These are phyloP conservation scores for Taxidea taxus DNA, from an alignment of 2,113 vertebrate genomes.

Conservation along the genomic window DNA sequence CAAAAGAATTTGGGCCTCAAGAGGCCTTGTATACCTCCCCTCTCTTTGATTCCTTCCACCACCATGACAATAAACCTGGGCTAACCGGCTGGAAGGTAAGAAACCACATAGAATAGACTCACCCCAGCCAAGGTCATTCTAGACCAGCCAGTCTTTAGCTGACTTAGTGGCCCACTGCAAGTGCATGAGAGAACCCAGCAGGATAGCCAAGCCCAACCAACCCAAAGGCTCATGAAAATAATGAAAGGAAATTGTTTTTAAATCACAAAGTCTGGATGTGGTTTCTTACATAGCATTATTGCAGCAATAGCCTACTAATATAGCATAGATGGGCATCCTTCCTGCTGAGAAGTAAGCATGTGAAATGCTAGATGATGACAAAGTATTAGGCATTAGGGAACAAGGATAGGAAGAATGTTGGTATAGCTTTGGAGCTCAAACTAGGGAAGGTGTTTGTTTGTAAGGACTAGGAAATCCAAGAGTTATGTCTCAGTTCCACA, in stretches of 20 bases:
- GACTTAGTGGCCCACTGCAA: not conserved
- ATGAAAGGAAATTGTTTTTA: not conserved
- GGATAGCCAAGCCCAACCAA: not conserved
- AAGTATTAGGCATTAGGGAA: not conserved
- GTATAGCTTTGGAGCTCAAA: not conserved
- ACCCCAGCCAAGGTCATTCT: not conserved
- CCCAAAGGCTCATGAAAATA: not conserved
- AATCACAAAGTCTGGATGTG: not conserved
- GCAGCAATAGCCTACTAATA: not conserved
- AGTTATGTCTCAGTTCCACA: not conserved
- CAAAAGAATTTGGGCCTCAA: not conserved
- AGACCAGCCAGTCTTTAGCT: not conserved
- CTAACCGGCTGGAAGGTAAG: not conserved
- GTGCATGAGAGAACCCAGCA: not conserved
- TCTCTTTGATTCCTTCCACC: not conserved
- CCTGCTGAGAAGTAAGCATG: not conserved
- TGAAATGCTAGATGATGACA: not conserved
- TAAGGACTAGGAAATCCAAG: not conserved
- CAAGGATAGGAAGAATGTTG: not conserved
- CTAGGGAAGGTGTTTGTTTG: not conserved
- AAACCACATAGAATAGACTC: not conserved
- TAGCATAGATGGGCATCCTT: not conserved
- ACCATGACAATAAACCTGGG: not conserved
- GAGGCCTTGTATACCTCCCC: fast-evolving
- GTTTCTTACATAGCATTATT: not conserved